Conservation (phyloP, 2,888 invertebrate species). For the Biston betularia region DNA sequence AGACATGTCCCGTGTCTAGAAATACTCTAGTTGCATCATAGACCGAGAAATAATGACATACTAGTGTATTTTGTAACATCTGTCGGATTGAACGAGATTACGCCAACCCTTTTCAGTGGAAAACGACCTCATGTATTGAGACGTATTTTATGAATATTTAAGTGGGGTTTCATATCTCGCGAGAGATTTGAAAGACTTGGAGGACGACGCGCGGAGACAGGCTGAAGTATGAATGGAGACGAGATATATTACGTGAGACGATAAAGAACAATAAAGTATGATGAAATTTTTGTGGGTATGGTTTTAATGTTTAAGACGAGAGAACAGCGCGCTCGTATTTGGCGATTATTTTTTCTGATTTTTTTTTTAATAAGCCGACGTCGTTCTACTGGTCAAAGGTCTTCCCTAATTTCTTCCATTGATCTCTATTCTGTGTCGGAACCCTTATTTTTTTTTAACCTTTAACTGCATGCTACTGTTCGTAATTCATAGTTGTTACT, state of each 20-base stretch:
- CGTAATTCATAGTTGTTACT: no score
- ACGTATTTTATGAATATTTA: constrained; percentile 29
- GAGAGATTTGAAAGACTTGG: not conserved
- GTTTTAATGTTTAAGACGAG: no score
- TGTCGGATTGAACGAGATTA: constrained; percentile 21
- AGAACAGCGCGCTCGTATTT: no score
- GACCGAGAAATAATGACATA: constrained; percentile 8
- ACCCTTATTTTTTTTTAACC: no score
- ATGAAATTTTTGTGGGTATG: no score
- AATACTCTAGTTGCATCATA: not conserved
- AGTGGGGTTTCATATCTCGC: constrained; percentile 8
- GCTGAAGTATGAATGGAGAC: not conserved
- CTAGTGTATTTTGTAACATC: constrained; percentile 20
- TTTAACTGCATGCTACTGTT: no score
- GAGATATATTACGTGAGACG: not conserved
- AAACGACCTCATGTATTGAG: constrained; percentile 18
- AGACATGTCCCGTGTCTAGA: constrained; percentile 6
- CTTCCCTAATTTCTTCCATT: no score
- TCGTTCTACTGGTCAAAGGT: no score
- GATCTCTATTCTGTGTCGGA: no score
- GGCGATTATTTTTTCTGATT: no score
- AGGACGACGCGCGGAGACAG: not conserved
- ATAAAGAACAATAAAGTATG: not conserved
- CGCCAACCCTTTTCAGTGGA: constrained; percentile 20
- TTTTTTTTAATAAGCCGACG: no score